Evolutionary conservation across 2,888 invertebrate genomes (phyloP), one percentile per base, ranked within the genome.

Genomic region (Drosophila demipolita): DNA sequence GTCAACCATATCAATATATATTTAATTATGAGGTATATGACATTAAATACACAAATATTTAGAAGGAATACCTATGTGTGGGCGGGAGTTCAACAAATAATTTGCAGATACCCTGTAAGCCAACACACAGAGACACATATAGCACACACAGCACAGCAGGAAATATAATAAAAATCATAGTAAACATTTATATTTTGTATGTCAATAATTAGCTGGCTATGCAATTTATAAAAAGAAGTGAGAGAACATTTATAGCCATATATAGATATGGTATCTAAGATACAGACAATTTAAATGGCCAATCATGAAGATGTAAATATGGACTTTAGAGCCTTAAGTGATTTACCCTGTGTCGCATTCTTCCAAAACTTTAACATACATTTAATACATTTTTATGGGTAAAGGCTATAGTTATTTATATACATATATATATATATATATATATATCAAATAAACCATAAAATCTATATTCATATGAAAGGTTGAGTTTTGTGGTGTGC

Each of bases 1-100:
- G 29, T 35, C 54, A 58, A 57, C 36, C 72, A 64, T 66, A 66
- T 71, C 40, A 53, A 65, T 42, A 57, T 62, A 80, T 59, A 75
- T 26, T 59, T 59, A 75, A 33, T 59, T 59, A 75, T 49, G 15
- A 23, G 23, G n/a, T 66, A 50, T 23, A 68, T 52, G 49, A 58
- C 32, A 68, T 69, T 20, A 45, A 57, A 64, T 48, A 58, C 17
- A 40, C 29, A 62, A 33, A 49, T 45, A 45, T 29, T 40, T 49
- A 38, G 33, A 32, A 58, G n/a, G 54, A 59, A 29, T 29, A 42
- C 15, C 45, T 57, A 15, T 38, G 33, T 45, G 17, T 40, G 15
- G 17, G 36, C 50, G 66, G n/a, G 23, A 49, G 23, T 33, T 26
- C 23, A 66, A 66, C 66, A 67, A 45, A 42, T 52, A 54, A 50